phyloP scores from a whole-genome alignment of 2,888 invertebrate genomes.

The Chrysopilus asiliformis region DNA sequence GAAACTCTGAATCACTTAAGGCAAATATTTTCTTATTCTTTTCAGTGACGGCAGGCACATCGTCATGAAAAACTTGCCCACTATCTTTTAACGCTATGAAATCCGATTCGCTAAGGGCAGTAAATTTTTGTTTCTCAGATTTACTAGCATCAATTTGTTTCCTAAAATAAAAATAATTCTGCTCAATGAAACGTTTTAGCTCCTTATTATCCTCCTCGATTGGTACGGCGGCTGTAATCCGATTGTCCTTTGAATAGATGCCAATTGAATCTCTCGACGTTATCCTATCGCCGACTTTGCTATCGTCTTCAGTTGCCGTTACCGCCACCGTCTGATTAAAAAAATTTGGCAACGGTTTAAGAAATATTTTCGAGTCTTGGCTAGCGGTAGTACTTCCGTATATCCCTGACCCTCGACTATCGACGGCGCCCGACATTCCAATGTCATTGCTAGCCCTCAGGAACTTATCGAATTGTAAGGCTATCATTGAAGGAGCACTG shows the following conservation, averaged over 20 bases:
- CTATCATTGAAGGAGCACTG: constrained; percentile 37
- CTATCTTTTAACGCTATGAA: constrained; percentile 29
- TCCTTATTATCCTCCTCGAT: constrained; percentile 35
- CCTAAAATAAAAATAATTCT: constrained; percentile 33
- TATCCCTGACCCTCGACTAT: not conserved
- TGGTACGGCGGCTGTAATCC: constrained; percentile 23
- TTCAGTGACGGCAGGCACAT: constrained; percentile 13
- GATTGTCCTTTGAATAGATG: constrained; percentile 11
- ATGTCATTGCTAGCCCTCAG: constrained; percentile 20
- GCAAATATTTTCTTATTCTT: constrained; percentile 26
- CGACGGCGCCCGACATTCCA: not conserved
- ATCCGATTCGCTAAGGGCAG: constrained; percentile 33
- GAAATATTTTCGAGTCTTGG: constrained; percentile 5
- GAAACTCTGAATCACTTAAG: constrained; percentile 34
- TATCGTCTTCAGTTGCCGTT: not conserved
- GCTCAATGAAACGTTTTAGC: constrained; percentile 34
- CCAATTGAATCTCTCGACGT: constrained; percentile 3
- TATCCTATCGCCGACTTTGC: not conserved
- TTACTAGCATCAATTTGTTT: constrained; percentile 21
- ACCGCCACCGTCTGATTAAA: not conserved
- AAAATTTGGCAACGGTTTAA: constrained; percentile 9
- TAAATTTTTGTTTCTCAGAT: constrained; percentile 20
- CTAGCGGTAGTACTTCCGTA: not conserved
- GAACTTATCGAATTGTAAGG: constrained; percentile 26
- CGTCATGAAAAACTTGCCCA: not conserved